phyloP scores from a whole-genome alignment of 2,797 vertebrate genomes.

The Poecilia gillii region DNA sequence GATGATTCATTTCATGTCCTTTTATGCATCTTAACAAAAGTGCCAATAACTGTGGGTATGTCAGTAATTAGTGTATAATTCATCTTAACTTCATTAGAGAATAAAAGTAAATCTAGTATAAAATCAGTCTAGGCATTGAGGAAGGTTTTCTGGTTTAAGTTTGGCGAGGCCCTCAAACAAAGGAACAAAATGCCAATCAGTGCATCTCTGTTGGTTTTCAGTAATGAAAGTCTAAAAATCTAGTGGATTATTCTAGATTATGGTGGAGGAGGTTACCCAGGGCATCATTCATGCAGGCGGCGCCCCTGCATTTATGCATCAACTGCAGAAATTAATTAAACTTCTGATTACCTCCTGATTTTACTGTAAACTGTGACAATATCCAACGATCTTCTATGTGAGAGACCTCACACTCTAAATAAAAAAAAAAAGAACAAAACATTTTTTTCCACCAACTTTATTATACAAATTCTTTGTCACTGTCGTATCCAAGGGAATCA shows the following conservation, averaged over 20 bases:
- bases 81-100: not conserved
- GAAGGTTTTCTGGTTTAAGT: not conserved
- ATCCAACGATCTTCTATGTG: not conserved
- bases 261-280: too few relatives aligned
- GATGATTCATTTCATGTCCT: not conserved
- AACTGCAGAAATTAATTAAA: not conserved
- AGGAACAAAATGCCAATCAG: not conserved
- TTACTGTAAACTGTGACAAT: not conserved
- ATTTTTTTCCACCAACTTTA: conserved; percentile 81
- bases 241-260: not conserved
- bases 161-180: not conserved
- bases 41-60: not conserved
- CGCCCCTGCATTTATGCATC: not conserved
- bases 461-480: conserved; percentile 83
- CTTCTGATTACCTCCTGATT: not conserved
- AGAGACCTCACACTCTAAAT: conserved; percentile 7
- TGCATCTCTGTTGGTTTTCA: not conserved
- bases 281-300: not conserved
- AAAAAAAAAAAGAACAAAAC: conserved; percentile 51
- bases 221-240: not conserved
- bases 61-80: not conserved
- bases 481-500: conserved; percentile 77
- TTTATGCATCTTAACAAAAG: not conserved
- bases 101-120: not conserved
- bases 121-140: not conserved